phyloP scores from a whole-genome alignment of 2,113 vertebrate species.

The Pluvialis apricaria region DNA sequence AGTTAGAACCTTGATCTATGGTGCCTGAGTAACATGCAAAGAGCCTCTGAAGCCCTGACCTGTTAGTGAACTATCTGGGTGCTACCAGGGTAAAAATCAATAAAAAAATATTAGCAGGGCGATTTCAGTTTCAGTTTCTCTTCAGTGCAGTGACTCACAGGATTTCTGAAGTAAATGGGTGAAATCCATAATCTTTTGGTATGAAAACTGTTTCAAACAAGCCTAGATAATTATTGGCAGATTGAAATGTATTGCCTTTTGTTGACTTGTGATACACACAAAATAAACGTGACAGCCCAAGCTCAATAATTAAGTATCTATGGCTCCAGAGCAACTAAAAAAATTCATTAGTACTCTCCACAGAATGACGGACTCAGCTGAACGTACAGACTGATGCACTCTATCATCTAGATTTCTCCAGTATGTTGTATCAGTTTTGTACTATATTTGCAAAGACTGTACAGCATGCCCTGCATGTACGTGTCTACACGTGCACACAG shows the following conservation, averaged over 20 bases:
- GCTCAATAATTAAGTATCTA: not conserved
- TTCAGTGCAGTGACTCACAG: not conserved
- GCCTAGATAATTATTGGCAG: not conserved
- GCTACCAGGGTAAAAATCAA: not conserved
- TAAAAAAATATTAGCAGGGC: not conserved
- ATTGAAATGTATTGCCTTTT: not conserved
- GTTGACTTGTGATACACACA: fast-evolving
- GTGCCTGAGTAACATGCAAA: not conserved
- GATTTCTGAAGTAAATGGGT: not conserved
- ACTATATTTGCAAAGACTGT: not conserved
- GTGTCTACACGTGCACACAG: not conserved
- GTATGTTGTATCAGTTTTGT: not conserved
- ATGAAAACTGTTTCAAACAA: not conserved
- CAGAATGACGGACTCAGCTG: not conserved
- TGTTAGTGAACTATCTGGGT: not conserved
- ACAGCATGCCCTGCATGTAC: not conserved
- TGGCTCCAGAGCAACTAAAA: not conserved
- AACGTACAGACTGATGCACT: not conserved
- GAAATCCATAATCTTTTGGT: not conserved
- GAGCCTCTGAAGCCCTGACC: not conserved
- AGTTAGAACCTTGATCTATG: not conserved
- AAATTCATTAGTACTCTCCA: not conserved
- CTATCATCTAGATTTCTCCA: not conserved
- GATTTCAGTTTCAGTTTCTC: slow-evolving; percentile 3
- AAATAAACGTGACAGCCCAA: not conserved